Percentiles rank a stretch among this genome's conserved stretches.
Evolutionary conservation across 1,140 invertebrate genomes (phyloP).

Genomic region (Telenomus remus): DNA sequence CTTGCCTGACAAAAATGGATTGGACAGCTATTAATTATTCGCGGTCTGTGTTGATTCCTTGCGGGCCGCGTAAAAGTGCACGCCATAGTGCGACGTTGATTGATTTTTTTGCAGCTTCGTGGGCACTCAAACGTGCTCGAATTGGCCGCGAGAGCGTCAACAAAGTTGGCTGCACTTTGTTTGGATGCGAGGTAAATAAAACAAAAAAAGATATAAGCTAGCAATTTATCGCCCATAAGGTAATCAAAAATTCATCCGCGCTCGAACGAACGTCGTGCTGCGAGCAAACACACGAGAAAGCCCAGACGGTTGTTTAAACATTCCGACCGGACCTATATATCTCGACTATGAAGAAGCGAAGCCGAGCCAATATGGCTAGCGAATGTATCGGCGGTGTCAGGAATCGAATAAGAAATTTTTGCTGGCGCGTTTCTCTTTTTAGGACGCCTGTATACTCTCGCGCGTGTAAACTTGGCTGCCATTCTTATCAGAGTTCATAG

Average conservation of each 20-base stretch:
- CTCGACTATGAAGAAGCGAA: constrained; percentile 21
- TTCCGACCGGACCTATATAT: constrained; percentile 32
- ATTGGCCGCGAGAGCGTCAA: neutral
- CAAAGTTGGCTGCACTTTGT: constrained; percentile 33
- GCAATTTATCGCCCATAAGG: constrained; percentile 43
- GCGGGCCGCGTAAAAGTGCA: constrained; percentile 29
- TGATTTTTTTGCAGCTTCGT: constrained; percentile 45
- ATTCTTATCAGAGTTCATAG: constrained; percentile 46
- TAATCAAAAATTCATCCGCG: constrained; percentile 46
- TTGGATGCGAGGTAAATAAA: constrained; percentile 1
- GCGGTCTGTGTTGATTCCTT: constrained; percentile 53
- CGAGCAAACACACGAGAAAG: constrained; percentile 13
- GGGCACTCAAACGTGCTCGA: constrained; percentile 43
- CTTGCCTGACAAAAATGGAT: constrained; percentile 49
- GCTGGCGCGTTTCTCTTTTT: constrained; percentile 30
- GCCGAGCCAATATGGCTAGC: constrained; percentile 37
- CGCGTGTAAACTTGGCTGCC: constrained; percentile 30
- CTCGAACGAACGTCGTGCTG: neutral
- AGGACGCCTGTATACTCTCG: neutral
- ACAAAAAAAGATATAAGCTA: neutral
- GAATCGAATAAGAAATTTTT: constrained; percentile 43
- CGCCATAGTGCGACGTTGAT: constrained; percentile 45
- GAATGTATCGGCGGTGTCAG: constrained; percentile 15
- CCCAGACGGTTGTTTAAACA: constrained; percentile 26
- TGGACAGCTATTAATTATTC: constrained; percentile 59